Percentiles rank a stretch among this genome's conserved stretches.
Conservation (phyloP, 2,888 invertebrate species). For the Zaprionus bogoriensis region DNA sequence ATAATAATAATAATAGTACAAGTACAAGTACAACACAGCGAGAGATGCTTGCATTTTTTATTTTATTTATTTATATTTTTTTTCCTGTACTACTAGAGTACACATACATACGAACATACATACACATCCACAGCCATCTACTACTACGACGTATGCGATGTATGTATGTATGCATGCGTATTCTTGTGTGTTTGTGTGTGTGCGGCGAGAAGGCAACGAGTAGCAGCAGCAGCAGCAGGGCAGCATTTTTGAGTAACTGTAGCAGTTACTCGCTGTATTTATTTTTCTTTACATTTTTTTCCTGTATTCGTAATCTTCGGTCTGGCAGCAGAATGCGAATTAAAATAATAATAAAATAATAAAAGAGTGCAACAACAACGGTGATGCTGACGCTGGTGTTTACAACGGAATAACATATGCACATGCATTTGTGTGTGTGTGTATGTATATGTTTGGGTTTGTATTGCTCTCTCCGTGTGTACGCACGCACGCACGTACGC, state of each 20-base stretch:
- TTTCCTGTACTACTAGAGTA: constrained; percentile 15
- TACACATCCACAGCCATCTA: constrained; percentile 22
- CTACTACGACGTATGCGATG: constrained; percentile 31
- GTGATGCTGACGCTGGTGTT: constrained; percentile 14
- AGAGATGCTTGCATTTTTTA: constrained; percentile 21
- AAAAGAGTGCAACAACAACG: constrained; percentile 23
- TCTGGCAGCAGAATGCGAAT: constrained; percentile 9
- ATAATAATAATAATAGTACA: background rate
- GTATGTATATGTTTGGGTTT: background rate
- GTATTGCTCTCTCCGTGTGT: background rate
- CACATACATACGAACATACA: constrained; percentile 18
- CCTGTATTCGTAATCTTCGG: background rate
- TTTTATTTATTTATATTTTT: constrained; percentile 50
- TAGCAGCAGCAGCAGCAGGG: constrained; percentile 31
- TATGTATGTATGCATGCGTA: constrained; percentile 14
- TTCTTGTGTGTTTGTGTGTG: constrained; percentile 20
- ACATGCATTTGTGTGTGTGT: background rate
- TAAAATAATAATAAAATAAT: constrained; percentile 12
- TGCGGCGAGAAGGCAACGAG: constrained; percentile 52
- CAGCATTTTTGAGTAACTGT: constrained; percentile 59
- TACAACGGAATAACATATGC: constrained; percentile 21
- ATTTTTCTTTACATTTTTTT: constrained; percentile 32
- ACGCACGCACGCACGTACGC: background rate
- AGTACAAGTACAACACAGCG: background rate
- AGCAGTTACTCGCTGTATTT: constrained; percentile 51